A percentile compares a stretch with the other conserved stretches of the same genome.
Conservation (phyloP, 2,797 vertebrate genomes). For the Karalla daura region DNA sequence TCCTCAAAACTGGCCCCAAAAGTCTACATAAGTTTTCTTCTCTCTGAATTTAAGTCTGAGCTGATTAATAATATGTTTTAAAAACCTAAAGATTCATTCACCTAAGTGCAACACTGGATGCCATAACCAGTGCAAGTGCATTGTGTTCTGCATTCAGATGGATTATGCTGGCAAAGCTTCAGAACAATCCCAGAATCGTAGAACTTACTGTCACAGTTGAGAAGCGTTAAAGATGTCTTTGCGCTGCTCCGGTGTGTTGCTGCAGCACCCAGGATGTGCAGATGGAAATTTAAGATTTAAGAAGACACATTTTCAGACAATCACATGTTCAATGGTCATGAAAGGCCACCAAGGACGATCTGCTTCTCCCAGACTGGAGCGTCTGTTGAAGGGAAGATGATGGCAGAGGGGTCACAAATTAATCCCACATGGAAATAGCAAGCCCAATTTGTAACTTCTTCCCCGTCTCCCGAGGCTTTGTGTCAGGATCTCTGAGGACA, state of each 20-base stretch:
- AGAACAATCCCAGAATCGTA: not conserved
- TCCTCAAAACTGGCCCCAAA: not conserved
- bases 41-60: not conserved
- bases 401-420: not conserved
- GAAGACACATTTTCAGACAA: too few species aligned
- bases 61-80: not conserved
- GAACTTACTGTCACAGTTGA: slow-evolving; percentile 57
- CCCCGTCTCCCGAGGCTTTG: slow-evolving; percentile 22
- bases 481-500: slow-evolving; percentile 58
- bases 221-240: slow-evolving; percentile 9
- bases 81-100: not conserved
- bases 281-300: slow-evolving; percentile 8
- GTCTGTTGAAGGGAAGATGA: not conserved
- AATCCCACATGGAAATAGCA: not conserved
- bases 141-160: not conserved
- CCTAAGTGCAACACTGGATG: not conserved
- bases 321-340: slow-evolving; percentile 23
- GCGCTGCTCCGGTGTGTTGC: slow-evolving; percentile 4
- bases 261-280: slow-evolving; percentile 7
- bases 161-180: not conserved
- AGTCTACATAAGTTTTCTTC: not conserved
- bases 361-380: not conserved
- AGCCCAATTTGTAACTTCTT: too few species aligned
- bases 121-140: not conserved
- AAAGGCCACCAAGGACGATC: not conserved